phyloP scores from a whole-genome alignment of 30 jellyfish, hydroid and myxozoan genomes.

The Nemopilema nomurai region DNA sequence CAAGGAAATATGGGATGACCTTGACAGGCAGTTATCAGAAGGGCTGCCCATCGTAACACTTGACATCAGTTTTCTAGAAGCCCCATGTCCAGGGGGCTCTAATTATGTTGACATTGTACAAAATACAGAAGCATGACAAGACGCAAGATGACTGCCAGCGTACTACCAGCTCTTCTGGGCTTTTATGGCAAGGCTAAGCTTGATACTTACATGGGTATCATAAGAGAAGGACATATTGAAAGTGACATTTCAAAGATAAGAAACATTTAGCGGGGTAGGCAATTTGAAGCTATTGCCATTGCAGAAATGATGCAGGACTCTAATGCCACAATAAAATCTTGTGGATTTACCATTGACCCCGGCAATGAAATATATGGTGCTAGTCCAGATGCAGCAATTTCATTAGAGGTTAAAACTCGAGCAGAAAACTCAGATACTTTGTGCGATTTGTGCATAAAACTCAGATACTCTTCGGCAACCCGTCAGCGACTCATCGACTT shows the following conservation, averaged over 20 bases:
- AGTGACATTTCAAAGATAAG: not conserved
- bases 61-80: slow-evolving; percentile 1
- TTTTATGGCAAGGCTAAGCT: too few species aligned
- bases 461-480: too few species aligned
- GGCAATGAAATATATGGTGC: not conserved
- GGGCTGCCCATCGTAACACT: not conserved
- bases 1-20: slow-evolving; percentile 4
- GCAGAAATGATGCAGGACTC: not conserved
- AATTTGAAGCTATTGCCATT: slow-evolving; percentile 2
- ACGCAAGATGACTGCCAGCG: slow-evolving; percentile 1
- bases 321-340: not conserved
- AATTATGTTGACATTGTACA: not conserved
- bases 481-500: too few species aligned
- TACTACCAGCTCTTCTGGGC: not conserved
- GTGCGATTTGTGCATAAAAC: too few species aligned
- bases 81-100: slow-evolving; percentile 9
- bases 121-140: slow-evolving; percentile 1
- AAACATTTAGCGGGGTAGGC: slow-evolving; percentile 1
- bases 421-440: slow-evolving; percentile 2
- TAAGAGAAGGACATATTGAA: too few species aligned
- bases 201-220: too few species aligned
- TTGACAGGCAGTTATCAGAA: slow-evolving; percentile 1
- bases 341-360: not conserved
- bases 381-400: not conserved
- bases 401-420: slow-evolving; percentile 1